Conservation (phyloP, 2,888 invertebrate genomes). For the Bedellia somnulentella region DNA sequence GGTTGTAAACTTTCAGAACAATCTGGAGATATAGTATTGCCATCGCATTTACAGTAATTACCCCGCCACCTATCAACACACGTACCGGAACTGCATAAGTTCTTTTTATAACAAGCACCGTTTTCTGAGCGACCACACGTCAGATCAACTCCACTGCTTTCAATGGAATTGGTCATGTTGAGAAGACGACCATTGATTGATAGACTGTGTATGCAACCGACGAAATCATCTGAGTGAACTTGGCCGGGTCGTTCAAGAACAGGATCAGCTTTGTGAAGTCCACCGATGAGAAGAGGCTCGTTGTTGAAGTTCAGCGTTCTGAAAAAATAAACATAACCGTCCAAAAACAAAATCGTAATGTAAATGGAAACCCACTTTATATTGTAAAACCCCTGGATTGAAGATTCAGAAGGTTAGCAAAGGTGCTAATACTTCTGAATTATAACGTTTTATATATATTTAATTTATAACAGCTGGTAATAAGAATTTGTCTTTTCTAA, state of each 20-base stretch:
- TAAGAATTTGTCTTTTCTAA: no score
- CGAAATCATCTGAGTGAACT: constrained; percentile 88
- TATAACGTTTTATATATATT: no score
- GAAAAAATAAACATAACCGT: constrained; percentile 32
- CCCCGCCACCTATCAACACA: constrained; percentile 87
- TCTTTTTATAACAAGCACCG: constrained; percentile 65
- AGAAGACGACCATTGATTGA: constrained; percentile 82
- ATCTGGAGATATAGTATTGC: constrained; percentile 71
- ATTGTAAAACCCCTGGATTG: no score
- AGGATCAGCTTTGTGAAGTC: constrained; percentile 81
- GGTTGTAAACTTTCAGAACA: constrained; percentile 79
- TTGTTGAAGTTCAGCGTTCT: constrained; percentile 91
- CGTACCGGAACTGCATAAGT: constrained; percentile 59
- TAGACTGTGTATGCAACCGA: constrained; percentile 92
- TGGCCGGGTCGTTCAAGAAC: constrained; percentile 88
- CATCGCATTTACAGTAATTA: constrained; percentile 72
- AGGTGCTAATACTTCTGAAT: no score
- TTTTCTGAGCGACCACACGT: constrained; percentile 74
- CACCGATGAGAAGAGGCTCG: constrained; percentile 83
- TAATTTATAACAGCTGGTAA: no score
- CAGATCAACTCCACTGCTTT: constrained; percentile 70
- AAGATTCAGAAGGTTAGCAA: no score
- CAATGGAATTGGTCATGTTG: constrained; percentile 77
- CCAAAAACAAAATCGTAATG: no score
- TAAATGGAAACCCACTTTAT: no score